Base-by-base conservation (phyloP, 1,140 invertebrate genomes). In the Chironomus tepperi region DNA sequence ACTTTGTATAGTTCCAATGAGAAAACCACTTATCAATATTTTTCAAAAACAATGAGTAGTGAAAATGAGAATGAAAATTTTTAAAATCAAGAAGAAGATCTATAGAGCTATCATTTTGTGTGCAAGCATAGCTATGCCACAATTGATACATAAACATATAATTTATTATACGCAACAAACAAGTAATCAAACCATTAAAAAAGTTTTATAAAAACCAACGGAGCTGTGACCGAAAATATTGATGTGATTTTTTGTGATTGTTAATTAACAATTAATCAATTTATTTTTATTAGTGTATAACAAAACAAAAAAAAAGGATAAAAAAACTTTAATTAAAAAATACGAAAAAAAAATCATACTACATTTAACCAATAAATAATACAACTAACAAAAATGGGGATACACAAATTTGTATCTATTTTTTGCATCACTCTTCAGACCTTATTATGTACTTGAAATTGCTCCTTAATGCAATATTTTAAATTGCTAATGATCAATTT, bases 231-330 rank as follows among this genome's bases (percentile, higher is more conserved):
- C 43, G 64, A 74, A 74, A 43, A 74, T 74, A 42, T 67, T 74
- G 74, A 74, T 74, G 74, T 74, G 74, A 74, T 74, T 74, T 65
- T 74, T 74, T 74, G 74, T 74, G 74, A 74, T 74, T 74, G 64
- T 67, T 74, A 67, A 70, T 70, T 70, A 70, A 70, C 65, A 70
- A 70, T 70, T 70, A 18, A 19, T 70, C 19, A 70, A 70, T 70
- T 70, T 19, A 70, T 70, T 70, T 19, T 57, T 57, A 57, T 57
- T 57, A 57, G 47, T 57, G 47, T 57, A 57, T 57, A 57, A 57
- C 47, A 57, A 47, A 47, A 47, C 43, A 47, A 47, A 47, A 47
- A 57, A 57, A 10, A 57, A 34, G 24, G 24, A 34, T 34, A 34
- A 34, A 34, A n/a, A 57, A 57, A 57, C 47, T 12, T 57, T 57